A percentile compares a stretch with the other conserved stretches of the same genome.
Conservation (phyloP, 2,797 vertebrate species). For the Lepidocolaptes lacrymiger region DNA sequence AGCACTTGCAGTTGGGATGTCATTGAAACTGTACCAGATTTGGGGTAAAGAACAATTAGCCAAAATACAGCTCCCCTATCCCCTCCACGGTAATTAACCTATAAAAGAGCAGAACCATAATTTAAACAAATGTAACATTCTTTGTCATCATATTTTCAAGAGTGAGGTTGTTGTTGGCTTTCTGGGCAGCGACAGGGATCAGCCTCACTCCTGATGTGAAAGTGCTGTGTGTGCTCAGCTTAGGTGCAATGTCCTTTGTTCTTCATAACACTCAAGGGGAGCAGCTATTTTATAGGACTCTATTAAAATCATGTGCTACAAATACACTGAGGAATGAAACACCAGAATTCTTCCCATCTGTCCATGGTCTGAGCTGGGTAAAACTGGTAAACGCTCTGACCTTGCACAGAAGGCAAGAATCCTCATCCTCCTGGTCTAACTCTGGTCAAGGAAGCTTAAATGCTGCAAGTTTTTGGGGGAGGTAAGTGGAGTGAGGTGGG, state of each 20-base stretch:
- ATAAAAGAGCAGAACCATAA: neutral
- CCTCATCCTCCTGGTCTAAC: neutral
- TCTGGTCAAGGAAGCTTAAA: neutral
- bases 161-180: neutral
- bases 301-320: neutral
- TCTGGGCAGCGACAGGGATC: neutral
- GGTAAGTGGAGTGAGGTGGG: neutral
- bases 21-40: neutral
- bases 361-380: neutral
- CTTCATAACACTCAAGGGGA: neutral
- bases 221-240: neutral
- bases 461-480: neutral
- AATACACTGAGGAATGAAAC: neutral
- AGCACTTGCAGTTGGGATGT: neutral
- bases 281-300: neutral
- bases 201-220: neutral
- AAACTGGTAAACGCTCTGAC: neutral
- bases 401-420: neutral
- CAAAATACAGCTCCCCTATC: neutral
- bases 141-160: neutral
- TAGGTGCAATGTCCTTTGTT: neutral
- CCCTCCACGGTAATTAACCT: neutral
- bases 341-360: neutral
- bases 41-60: neutral
- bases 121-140: neutral